A percentile compares a stretch with the other conserved stretches of the same genome.
Evolutionary conservation across 2,113 vertebrate genomes (phyloP).

Genomic region (Tiliqua scincoides): DNA sequence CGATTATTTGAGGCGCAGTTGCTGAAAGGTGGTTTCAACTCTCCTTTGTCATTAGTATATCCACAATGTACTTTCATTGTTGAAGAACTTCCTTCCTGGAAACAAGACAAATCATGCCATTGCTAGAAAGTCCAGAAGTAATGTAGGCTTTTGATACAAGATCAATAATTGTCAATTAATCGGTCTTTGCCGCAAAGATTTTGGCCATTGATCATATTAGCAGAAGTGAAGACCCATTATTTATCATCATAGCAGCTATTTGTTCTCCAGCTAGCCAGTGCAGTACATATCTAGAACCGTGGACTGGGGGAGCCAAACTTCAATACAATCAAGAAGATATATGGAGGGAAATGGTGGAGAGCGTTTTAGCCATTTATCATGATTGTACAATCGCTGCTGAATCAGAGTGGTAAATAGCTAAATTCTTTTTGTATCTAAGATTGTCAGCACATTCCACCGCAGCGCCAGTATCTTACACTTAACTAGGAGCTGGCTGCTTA

Average conservation of each 20-base stretch:
- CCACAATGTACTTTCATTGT: not conserved
- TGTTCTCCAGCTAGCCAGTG: slow-evolving; percentile 16
- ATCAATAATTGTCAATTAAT: slow-evolving; percentile 52
- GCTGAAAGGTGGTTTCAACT: too few species aligned
- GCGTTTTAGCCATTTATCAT: slow-evolving; percentile 60
- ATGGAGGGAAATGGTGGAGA: slow-evolving; percentile 40
- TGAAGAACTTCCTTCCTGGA: slow-evolving; percentile 11
- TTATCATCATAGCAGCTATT: slow-evolving; percentile 51
- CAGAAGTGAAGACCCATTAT: slow-evolving; percentile 40
- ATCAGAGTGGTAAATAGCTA: slow-evolving; percentile 38
- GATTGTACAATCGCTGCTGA: slow-evolving; percentile 52
- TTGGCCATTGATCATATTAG: slow-evolving; percentile 55
- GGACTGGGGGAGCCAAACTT: slow-evolving; percentile 38
- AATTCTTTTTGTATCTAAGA: not conserved
- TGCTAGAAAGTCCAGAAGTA: slow-evolving; percentile 24
- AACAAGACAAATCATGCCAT: slow-evolving; percentile 18
- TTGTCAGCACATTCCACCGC: not conserved
- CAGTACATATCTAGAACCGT: slow-evolving; percentile 45
- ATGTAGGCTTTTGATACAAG: slow-evolving; percentile 24
- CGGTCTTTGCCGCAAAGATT: slow-evolving; percentile 39
- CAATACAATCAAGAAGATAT: slow-evolving; percentile 60
- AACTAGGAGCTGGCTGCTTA: not conserved
- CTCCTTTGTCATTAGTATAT: not conserved
- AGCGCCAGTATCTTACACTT: not conserved
- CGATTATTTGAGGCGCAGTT: not conserved